These are phyloP conservation scores for Crepidodera aurea DNA, from an alignment of 2,888 invertebrate genomes.

Conservation along the genomic window DNA sequence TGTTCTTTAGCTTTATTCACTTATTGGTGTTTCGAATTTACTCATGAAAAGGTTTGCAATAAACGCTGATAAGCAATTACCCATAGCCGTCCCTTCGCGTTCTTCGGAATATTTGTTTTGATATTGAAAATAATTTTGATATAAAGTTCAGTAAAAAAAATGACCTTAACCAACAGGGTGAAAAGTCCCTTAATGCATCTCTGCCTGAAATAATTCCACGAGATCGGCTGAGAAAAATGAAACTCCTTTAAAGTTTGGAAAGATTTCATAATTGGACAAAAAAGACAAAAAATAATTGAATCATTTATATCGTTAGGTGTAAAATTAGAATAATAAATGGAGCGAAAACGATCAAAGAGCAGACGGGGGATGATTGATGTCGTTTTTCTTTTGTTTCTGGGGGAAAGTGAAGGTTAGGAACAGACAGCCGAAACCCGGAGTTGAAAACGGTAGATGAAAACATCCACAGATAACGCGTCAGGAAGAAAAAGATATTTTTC, in stretches of 20 bases:
- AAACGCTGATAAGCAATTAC: too few relatives aligned
- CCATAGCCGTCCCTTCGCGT: too few relatives aligned
- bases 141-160: too few relatives aligned
- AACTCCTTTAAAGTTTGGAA: not conserved
- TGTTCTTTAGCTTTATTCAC: too few relatives aligned
- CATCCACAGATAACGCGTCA: not conserved
- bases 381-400: constrained; percentile 40
- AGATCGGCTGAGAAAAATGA: not conserved
- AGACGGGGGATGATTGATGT: constrained; percentile 40
- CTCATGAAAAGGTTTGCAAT: too few relatives aligned
- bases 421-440: not conserved
- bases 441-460: not conserved
- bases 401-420: constrained; percentile 12
- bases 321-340: constrained; percentile 53
- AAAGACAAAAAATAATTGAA: constrained; percentile 55
- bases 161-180: too few relatives aligned
- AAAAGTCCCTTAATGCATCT: not conserved
- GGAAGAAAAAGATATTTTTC: not conserved
- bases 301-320: constrained; percentile 53
- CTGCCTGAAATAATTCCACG: not conserved
- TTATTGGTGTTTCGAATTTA: too few relatives aligned
- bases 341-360: constrained; percentile 34
- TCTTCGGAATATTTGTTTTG: too few relatives aligned
- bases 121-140: too few relatives aligned
- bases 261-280: constrained; percentile 24